Percentiles rank a stretch among this genome's conserved stretches.
These are phyloP conservation scores for Thereva nobilitata DNA, from an alignment of 2,888 invertebrate species.

Conservation along the genomic window DNA sequence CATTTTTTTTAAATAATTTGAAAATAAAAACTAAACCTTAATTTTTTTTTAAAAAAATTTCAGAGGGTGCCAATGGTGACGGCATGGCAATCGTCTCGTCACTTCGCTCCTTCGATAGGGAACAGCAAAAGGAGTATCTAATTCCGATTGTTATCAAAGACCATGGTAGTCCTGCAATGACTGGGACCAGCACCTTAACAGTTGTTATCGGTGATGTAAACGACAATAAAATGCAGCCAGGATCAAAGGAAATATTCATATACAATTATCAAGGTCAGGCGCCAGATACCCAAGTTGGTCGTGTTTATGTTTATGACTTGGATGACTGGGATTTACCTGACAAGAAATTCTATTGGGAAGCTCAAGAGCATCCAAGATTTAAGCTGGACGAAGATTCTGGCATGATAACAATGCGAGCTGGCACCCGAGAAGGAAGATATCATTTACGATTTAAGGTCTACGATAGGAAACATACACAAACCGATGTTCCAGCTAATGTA, in stretches of 20 bases:
- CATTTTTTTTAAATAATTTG: no score
- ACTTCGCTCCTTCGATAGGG: constrained; percentile 88
- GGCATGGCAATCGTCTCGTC: constrained; percentile 98
- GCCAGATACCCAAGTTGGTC: constrained; percentile 87
- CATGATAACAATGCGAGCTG: constrained; percentile 93
- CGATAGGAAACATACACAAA: constrained; percentile 92
- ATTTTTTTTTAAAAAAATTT: neutral
- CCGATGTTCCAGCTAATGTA: constrained; percentile 95
- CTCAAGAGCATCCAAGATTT: constrained; percentile 82
- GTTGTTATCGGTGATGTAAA: constrained; percentile 98
- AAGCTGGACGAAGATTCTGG: constrained; percentile 89
- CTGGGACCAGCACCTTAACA: constrained; percentile 92
- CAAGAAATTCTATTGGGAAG: constrained; percentile 96
- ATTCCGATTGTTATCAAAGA: constrained; percentile 98
- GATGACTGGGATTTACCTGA: constrained; percentile 99
- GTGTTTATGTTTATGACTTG: constrained; percentile 94
- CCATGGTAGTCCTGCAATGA: constrained; percentile 94
- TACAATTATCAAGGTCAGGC: constrained; percentile 95
- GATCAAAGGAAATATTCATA: constrained; percentile 94
- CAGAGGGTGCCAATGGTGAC: constrained; percentile 94
- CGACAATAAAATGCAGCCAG: constrained; percentile 98
- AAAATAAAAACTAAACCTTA: no score
- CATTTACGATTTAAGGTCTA: constrained; percentile 84
- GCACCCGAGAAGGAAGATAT: constrained; percentile 85
- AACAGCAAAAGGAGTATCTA: constrained; percentile 93